phyloP scores from a whole-genome alignment of 2,113 vertebrate species.

The Urocitellus parryii region DNA sequence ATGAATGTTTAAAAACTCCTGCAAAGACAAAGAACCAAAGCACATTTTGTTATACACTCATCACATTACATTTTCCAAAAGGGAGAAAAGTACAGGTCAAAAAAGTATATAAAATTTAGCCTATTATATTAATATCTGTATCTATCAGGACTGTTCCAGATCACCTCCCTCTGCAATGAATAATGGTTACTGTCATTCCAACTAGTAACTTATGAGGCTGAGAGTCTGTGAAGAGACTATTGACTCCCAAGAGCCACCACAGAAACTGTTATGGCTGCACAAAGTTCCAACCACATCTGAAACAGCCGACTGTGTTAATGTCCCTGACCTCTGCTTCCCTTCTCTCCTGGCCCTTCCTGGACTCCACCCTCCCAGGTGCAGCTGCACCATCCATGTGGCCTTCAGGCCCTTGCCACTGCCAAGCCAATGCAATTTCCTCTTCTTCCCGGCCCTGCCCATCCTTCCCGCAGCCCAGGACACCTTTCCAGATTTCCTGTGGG shows the following conservation, averaged over 20 bases:
- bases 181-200: background rate
- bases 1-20: background rate
- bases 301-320: background rate
- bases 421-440: slow-evolving; percentile 41
- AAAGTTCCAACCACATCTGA: background rate
- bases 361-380: background rate
- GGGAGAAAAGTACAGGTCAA: background rate
- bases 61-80: background rate
- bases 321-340: background rate
- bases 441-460: slow-evolving; percentile 11
- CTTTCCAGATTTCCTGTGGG: slow-evolving; percentile 57
- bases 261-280: background rate
- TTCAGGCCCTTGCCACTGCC: background rate
- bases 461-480: background rate
- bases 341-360: background rate
- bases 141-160: background rate
- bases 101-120: background rate
- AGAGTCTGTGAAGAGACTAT: background rate
- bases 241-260: background rate
- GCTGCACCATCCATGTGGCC: background rate
- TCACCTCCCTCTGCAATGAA: background rate
- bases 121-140: background rate
- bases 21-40: background rate
- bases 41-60: background rate
- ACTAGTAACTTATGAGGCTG: background rate